phyloP scores from a whole-genome alignment of 2,113 vertebrate genomes.

The Falcunculus frontatus region DNA sequence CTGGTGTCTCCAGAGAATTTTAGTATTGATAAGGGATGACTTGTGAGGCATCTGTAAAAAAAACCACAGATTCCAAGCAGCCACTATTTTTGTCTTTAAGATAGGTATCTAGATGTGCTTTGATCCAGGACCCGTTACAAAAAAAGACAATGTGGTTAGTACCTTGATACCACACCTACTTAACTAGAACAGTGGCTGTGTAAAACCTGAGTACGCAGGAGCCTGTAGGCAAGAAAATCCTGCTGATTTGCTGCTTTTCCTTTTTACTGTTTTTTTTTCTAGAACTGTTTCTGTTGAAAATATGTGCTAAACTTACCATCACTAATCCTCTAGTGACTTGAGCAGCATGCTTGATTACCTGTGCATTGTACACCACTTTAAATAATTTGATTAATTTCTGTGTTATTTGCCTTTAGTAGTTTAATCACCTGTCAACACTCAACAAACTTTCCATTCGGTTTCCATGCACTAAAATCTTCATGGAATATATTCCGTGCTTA shows the following conservation, averaged over 20 bases:
- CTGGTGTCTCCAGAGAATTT: not conserved
- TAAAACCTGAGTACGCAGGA: not conserved
- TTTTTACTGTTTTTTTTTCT: not conserved
- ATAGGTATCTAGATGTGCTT: not conserved
- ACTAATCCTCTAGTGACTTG: not conserved
- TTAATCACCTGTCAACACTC: not conserved
- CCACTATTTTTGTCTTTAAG: not conserved
- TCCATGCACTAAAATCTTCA: not conserved
- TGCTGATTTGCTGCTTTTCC: not conserved
- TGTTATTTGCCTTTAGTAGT: not conserved
- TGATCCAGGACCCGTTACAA: not conserved
- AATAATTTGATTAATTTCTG: not conserved
- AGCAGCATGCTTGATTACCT: not conserved
- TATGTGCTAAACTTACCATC: not conserved
- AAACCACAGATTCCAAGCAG: not conserved
- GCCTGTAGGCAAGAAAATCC: not conserved
- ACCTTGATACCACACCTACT: not conserved
- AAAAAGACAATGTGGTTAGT: not conserved
- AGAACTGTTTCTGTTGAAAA: not conserved
- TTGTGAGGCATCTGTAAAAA: not conserved
- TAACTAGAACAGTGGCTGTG: not conserved
- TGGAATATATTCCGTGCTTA: not conserved
- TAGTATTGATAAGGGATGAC: not conserved
- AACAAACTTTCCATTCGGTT: not conserved
- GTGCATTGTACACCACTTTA: not conserved